Evolutionary conservation across 2,888 invertebrate genomes (phyloP), one percentile per base, ranked within the genome.

Genomic region (Acronicta psi): DNA sequence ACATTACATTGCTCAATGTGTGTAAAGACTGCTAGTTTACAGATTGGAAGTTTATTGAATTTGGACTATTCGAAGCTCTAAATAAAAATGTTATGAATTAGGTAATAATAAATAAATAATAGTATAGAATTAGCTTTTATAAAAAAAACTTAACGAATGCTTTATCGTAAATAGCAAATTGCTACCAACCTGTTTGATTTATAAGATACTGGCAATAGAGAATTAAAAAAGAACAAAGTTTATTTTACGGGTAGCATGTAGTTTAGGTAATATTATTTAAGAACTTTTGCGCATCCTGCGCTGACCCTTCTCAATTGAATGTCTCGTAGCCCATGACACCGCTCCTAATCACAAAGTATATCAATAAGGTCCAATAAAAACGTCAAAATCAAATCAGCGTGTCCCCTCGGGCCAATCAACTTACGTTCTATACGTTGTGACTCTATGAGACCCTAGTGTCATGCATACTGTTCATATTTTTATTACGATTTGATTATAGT

Each of bases 341-440:
- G 79, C 78, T 71, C 81, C 83, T 87, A 89, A 89, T 90, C 87
- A 88, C 80, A 87, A 87, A 86, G 85, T 86, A 83, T 90, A 91
- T 90, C 89, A 89, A 90, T 90, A 90, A 86, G 88, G 84, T 82
- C 84, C 89, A 92, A 92, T 92, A 89, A 91, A 92, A 88, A 89
- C 65, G 89, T 89, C 89, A 83, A 90, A 92, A 91, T 91, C 81
- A 82, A 91, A 91, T 92, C 90, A 90, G 79, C 56, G 83, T 37
- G 63, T 65, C 92, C 91, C 89, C 87, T 84, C 85, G 79, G 79
- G 61, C 75, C 89, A 87, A 89, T 89, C 86, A 86, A 77, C 68
- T 70, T 80, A 81, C 82, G 81, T 78, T 83, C 82, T 78, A 76
- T 79, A 71, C 76, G 69, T 66, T 69, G 58, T 56, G 73, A 59